Percentiles rank a stretch among this genome's conserved stretches.
These are phyloP conservation scores for Crypturellus undulatus DNA, from an alignment of 2,113 vertebrate genomes.

Conservation along the genomic window DNA sequence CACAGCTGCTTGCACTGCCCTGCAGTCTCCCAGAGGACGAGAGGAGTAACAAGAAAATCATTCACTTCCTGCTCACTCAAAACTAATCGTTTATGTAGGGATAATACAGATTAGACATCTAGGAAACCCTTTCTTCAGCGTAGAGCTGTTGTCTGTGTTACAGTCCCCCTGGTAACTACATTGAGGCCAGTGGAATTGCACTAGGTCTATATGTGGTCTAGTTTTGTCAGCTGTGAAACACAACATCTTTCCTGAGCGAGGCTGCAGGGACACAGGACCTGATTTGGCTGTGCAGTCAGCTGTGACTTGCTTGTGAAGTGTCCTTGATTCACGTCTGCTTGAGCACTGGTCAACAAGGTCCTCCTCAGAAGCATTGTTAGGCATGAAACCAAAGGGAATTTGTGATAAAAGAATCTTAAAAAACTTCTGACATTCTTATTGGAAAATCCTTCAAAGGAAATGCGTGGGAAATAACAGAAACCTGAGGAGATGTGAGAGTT, in stretches of 20 bases:
- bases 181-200: not conserved
- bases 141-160: not conserved
- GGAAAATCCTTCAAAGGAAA: constrained; percentile 43
- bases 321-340: not conserved
- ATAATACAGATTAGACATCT: not conserved
- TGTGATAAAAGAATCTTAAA: constrained; percentile 34
- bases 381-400: constrained; percentile 41
- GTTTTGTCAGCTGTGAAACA: not conserved
- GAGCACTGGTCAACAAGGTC: not conserved
- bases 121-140: not conserved
- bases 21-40: not conserved
- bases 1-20: not conserved
- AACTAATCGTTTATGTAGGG: not conserved
- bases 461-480: not conserved
- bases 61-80: not conserved
- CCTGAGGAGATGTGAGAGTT: not conserved
- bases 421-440: not conserved
- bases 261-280: not conserved
- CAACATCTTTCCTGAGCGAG: not conserved
- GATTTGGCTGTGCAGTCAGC: not conserved
- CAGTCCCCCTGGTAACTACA: not conserved
- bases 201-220: not conserved
- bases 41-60: not conserved
- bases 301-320: not conserved
- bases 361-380: not conserved